Conservation (phyloP, 2,888 invertebrate genomes). For the Tortricodes alternella region DNA sequence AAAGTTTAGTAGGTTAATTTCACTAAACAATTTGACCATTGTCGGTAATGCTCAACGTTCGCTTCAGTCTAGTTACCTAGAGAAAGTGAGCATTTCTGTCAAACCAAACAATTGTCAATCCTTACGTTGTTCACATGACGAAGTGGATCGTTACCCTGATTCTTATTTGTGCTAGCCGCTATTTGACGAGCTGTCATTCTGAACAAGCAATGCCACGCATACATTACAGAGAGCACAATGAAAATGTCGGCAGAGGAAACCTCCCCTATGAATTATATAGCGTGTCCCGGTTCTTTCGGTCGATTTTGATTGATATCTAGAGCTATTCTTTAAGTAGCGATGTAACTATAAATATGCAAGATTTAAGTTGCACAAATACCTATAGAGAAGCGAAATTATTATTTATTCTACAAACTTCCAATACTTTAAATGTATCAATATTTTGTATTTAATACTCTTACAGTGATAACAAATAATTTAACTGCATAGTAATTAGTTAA, state of each 20-base stretch:
- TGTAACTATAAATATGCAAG: too few species aligned
- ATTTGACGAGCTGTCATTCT: conserved; percentile 41
- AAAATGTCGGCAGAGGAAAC: conserved; percentile 44
- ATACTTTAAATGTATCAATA: too few species aligned
- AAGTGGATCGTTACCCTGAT: conserved; percentile 15
- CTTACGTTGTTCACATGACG: neutral
- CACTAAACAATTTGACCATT: too few species aligned
- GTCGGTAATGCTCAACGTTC: too few species aligned
- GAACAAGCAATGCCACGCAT: conserved; percentile 51
- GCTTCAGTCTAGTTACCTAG: neutral
- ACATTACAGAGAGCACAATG: conserved; percentile 48
- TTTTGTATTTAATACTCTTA: too few species aligned
- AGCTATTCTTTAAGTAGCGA: neutral
- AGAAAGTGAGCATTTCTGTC: neutral
- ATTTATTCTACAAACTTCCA: neutral
- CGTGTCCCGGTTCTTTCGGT: conserved; percentile 20
- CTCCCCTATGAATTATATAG: conserved; percentile 40
- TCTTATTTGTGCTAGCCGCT: conserved; percentile 33
- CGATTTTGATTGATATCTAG: conserved; percentile 13
- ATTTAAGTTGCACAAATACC: neutral
- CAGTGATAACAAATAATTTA: too few species aligned
- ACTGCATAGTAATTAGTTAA: neutral
- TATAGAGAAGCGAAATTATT: neutral
- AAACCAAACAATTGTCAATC: neutral
- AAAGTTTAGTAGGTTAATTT: too few species aligned